phyloP scores from a whole-genome alignment of 2,797 vertebrate genomes.

The Chaetodon trifasciatus region DNA sequence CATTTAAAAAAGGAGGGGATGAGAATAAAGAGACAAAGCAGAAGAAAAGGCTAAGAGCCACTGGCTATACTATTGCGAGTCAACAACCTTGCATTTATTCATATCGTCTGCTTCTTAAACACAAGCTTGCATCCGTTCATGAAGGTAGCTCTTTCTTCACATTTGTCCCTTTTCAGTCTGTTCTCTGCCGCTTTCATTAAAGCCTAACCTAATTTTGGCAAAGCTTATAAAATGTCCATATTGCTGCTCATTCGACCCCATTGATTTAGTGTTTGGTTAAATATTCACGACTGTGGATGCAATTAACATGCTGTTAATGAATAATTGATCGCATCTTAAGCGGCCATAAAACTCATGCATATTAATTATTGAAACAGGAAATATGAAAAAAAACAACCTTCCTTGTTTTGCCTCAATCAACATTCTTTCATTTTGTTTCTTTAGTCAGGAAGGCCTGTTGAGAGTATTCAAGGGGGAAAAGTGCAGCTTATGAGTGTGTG shows the following conservation, averaged over 20 bases:
- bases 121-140: constrained; percentile 16
- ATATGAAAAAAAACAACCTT: constrained; percentile 81
- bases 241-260: constrained; percentile 84
- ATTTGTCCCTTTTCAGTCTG: constrained; percentile 65
- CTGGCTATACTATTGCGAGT: constrained; percentile 54
- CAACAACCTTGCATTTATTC: constrained; percentile 72
- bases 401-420: constrained; percentile 84
- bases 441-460: constrained; percentile 64
- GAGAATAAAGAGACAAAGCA: constrained; percentile 68
- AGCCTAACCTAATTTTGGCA: constrained; percentile 80
- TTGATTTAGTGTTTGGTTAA: constrained; percentile 87
- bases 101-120: constrained; percentile 52
- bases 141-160: constrained; percentile 44
- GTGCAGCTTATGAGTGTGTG: constrained; percentile 40
- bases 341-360: constrained; percentile 86
- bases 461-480: constrained; percentile 60
- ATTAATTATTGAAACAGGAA: constrained; percentile 87
- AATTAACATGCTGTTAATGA: constrained; percentile 88
- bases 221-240: constrained; percentile 84
- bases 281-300: constrained; percentile 86
- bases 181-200: constrained; percentile 76
- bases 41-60: constrained; percentile 62
- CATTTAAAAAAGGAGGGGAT: constrained; percentile 74
- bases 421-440: constrained; percentile 77
- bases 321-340: constrained; percentile 87